These are phyloP conservation scores for Glomeris maerens DNA, from an alignment of 1,140 invertebrate genomes.

Conservation along the genomic window DNA sequence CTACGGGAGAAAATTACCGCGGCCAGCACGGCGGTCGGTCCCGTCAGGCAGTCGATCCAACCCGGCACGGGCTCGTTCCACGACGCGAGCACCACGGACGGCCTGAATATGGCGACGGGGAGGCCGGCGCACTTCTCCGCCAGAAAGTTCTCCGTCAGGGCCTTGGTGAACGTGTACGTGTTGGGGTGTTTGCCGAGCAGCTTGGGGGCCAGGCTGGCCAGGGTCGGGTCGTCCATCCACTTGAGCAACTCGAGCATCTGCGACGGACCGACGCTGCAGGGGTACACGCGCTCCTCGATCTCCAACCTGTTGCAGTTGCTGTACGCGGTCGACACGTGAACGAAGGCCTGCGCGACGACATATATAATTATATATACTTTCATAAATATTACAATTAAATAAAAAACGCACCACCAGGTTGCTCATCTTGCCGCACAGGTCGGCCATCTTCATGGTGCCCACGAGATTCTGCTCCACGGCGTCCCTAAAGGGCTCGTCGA, in stretches of 20 bases:
- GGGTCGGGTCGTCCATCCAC: neutral
- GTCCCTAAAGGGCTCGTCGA: neutral
- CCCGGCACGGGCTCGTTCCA: conserved; percentile 7
- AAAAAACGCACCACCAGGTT: too few relatives aligned
- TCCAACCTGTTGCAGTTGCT: too few relatives aligned
- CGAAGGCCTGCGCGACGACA: too few relatives aligned
- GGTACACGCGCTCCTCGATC: neutral
- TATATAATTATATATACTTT: too few relatives aligned
- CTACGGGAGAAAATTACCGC: too few relatives aligned
- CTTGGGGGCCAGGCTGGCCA: neutral
- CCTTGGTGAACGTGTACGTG: conserved; percentile 74
- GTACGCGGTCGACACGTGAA: too few relatives aligned
- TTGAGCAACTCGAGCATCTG: too few relatives aligned
- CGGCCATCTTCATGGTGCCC: neutral
- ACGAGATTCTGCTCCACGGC: neutral
- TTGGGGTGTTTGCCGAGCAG: conserved; percentile 58
- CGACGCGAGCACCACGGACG: conserved; percentile 39
- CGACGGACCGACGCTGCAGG: neutral
- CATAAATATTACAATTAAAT: too few relatives aligned
- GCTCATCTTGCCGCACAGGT: too few relatives aligned
- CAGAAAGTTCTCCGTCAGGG: conserved; percentile 59
- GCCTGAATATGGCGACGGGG: conserved; percentile 69
- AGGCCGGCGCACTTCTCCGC: conserved; percentile 53
- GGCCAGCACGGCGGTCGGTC: too few relatives aligned
- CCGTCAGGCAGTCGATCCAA: too few relatives aligned